Base-by-base conservation (phyloP, 2,888 invertebrate genomes). In the Lottia gigantea region DNA sequence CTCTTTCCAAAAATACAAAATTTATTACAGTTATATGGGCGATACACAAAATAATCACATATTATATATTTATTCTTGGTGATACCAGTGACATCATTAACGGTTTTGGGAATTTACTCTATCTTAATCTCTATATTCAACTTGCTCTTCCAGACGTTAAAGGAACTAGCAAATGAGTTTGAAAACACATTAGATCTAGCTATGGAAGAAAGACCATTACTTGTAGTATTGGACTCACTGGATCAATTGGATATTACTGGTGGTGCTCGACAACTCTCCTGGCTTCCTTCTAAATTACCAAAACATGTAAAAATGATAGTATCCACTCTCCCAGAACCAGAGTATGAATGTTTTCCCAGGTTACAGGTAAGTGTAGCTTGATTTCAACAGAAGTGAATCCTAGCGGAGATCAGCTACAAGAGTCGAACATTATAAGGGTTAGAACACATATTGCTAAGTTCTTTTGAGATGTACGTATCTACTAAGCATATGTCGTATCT, bases 141-240 rank as follows among this genome's bases (percentile, higher is more conserved):
- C n/a, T n/a, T n/a, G n/a, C n/a, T n/a, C n/a, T 73, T 72, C 26
- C 71, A 83, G 82, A 78, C 77, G 31, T 23, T 80, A 12, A 80
- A 80, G 11, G 75, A 78, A 2, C 55, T 83, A 26, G 64, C 74
- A 12, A 72, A 76, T 15, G 75, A 78, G 46, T 81, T 84, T 40
- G 71, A 77, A 0, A 19, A 72, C 4, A 64, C 73, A 3, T 40
- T 84, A 46, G 62, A 47, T 14, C 49, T 74, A 16, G 76, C 80
- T n/a, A 71, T 71, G 1, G 16, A 64, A 2, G 69, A 71, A 2
- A 67, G 67, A 23, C 80, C 79, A 0, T 67, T 85, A 26, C 67
- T 85, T 1, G 40, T 85, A 6, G 64, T 82, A 2, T 72, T 85
- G 8, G 85, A 85, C 70, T 82, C 83, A 0, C 75, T 85, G 14